Conservation (phyloP, 1,140 invertebrate species). For the Lethocerus indicus region DNA sequence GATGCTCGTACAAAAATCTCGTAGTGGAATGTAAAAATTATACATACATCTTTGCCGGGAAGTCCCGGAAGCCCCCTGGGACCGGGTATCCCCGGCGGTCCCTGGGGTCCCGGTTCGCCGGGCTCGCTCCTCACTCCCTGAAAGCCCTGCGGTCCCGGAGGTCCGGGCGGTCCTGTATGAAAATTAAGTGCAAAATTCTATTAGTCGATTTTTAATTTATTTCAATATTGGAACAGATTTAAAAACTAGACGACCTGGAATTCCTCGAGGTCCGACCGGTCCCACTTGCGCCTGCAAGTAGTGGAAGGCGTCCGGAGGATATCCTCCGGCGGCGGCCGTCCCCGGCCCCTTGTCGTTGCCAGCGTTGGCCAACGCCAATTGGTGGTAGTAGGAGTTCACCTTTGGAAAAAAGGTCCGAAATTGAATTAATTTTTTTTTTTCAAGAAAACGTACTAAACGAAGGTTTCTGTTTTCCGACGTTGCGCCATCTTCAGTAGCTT, state of each 20-base stretch:
- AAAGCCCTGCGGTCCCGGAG: constrained; percentile 63
- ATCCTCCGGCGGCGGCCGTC: no score
- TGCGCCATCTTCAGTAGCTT: no score
- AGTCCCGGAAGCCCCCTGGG: constrained; percentile 44
- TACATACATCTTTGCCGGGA: constrained; percentile 58
- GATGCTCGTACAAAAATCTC: not conserved
- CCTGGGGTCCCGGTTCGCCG: constrained; percentile 45
- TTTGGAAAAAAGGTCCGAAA: constrained; percentile 20
- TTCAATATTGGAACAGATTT: no score
- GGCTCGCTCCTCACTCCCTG: constrained; percentile 52
- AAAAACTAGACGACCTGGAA: no score
- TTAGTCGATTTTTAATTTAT: no score
- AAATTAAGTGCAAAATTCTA: no score
- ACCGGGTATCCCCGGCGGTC: constrained; percentile 44
- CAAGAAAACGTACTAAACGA: no score
- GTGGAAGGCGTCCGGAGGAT: constrained; percentile 41
- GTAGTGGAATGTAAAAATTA: not conserved
- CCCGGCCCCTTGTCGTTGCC: constrained; percentile 62
- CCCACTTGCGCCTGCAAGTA: constrained; percentile 64
- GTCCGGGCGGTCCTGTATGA: constrained; percentile 41
- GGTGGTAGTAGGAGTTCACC: constrained; percentile 40
- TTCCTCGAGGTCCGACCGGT: constrained; percentile 48
- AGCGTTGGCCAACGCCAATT: constrained; percentile 41
- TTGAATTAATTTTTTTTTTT: constrained; percentile 6
- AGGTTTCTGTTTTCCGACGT: no score